These are phyloP conservation scores for Anthonomus grandis DNA, from an alignment of 1,140 invertebrate species.

Conservation along the genomic window DNA sequence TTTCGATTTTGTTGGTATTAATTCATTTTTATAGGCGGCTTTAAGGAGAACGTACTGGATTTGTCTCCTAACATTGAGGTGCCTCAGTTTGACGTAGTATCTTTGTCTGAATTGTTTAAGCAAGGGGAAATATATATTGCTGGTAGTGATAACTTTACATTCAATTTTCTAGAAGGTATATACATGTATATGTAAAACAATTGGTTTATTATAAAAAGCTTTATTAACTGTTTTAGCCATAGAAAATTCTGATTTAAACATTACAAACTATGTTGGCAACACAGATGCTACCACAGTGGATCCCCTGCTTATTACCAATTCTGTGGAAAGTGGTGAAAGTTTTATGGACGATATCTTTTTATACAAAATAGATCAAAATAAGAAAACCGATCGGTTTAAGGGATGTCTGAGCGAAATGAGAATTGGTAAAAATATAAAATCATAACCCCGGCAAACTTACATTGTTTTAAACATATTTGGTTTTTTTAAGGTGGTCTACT, in stretches of 20 bases:
- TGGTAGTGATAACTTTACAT: constrained; percentile 43
- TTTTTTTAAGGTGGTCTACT: constrained; percentile 61
- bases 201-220: neutral
- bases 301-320: constrained; percentile 37
- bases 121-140: constrained; percentile 41
- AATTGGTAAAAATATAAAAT: constrained; percentile 44
- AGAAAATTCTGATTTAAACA: constrained; percentile 39
- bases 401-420: constrained; percentile 91
- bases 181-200: neutral
- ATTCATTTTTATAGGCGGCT: constrained; percentile 40
- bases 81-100: constrained; percentile 53
- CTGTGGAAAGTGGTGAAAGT: constrained; percentile 34
- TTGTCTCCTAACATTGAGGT: constrained; percentile 50
- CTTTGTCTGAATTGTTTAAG: constrained; percentile 58
- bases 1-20: constrained; percentile 1
- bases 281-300: constrained; percentile 41
- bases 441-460: too few relatives aligned
- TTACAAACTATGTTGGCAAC: constrained; percentile 48
- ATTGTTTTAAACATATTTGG: too few relatives aligned
- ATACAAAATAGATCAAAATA: constrained; percentile 42
- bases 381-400: constrained; percentile 54
- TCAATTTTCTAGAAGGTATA: constrained; percentile 43
- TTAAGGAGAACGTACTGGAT: constrained; percentile 53
- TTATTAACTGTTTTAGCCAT: constrained; percentile 22
- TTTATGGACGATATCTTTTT: constrained; percentile 36